Conservation (phyloP, 2,888 invertebrate species). For the Eucera pruinosa region DNA sequence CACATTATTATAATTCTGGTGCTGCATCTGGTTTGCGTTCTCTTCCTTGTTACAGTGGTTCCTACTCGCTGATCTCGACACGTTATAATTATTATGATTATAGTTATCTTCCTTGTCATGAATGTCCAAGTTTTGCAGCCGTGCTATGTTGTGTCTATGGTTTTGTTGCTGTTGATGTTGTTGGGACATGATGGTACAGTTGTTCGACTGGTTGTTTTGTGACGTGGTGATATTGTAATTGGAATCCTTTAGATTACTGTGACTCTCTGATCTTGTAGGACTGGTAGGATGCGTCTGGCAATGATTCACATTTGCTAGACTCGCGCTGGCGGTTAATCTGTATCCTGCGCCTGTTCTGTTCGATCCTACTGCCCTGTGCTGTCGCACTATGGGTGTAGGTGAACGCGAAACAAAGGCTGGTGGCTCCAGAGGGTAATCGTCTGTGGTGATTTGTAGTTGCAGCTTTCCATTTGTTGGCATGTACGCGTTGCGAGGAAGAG, state of each 20-base stretch:
- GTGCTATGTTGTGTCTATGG: slow-evolving; percentile 76
- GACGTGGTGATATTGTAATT: slow-evolving; percentile 80
- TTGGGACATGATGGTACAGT: slow-evolving; percentile 54
- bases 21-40: slow-evolving; percentile 81
- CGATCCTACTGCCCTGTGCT: slow-evolving; percentile 72
- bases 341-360: slow-evolving; percentile 72
- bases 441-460: slow-evolving; percentile 78
- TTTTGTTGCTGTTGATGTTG: slow-evolving; percentile 73
- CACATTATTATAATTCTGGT: slow-evolving; percentile 81
- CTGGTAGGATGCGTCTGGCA: slow-evolving; percentile 81
- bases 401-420: slow-evolving; percentile 82
- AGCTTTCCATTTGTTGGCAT: slow-evolving; percentile 81
- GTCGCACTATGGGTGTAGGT: slow-evolving; percentile 80
- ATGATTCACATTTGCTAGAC: slow-evolving; percentile 83
- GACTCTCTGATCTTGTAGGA: slow-evolving; percentile 82
- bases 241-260: slow-evolving; percentile 82
- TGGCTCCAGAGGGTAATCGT: slow-evolving; percentile 82
- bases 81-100: slow-evolving; percentile 82
- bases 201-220: slow-evolving; percentile 66
- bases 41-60: slow-evolving; percentile 82
- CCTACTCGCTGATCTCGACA: slow-evolving; percentile 78
- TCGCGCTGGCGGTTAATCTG: slow-evolving; percentile 81
- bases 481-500: slow-evolving; percentile 90
- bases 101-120: slow-evolving; percentile 81
- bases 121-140: slow-evolving; percentile 79